These are phyloP conservation scores for Procavia capensis DNA, from an alignment of 2,113 vertebrate species.

Conservation along the genomic window DNA sequence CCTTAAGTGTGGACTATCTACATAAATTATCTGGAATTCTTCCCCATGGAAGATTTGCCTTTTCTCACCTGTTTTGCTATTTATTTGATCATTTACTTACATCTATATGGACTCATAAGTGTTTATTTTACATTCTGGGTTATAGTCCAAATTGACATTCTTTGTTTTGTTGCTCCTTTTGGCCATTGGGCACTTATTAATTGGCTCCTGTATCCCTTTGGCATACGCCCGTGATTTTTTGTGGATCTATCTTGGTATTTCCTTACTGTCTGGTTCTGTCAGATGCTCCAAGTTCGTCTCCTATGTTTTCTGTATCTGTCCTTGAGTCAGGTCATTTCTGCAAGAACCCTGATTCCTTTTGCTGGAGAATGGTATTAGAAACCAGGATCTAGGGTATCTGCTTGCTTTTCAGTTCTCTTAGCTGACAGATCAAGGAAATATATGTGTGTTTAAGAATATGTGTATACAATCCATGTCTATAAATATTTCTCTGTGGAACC, in stretches of 20 bases:
- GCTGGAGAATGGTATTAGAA: not conserved
- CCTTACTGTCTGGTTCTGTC: not conserved
- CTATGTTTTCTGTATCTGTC: too few species aligned
- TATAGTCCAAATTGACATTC: not conserved
- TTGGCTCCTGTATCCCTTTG: not conserved
- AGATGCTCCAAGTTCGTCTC: not conserved
- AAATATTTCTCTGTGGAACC: too few species aligned
- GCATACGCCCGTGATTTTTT: not conserved
- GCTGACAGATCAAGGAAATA: too few species aligned
- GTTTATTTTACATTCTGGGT: not conserved
- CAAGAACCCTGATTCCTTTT: too few species aligned
- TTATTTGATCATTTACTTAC: not conserved
- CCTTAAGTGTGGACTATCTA: not conserved
- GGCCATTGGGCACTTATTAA: not conserved
- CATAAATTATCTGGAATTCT: too few species aligned
- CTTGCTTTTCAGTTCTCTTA: too few species aligned
- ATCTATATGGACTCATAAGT: not conserved
- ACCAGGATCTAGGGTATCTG: not conserved
- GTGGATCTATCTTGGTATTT: not conserved
- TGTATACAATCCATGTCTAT: not conserved
- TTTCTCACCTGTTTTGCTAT: not conserved
- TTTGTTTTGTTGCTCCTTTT: not conserved
- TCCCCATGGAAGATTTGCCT: not conserved
- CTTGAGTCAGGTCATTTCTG: too few species aligned
- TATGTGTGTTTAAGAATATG: not conserved